phyloP scores from a whole-genome alignment of 2,113 vertebrate species.

The Pseudois nayaur region DNA sequence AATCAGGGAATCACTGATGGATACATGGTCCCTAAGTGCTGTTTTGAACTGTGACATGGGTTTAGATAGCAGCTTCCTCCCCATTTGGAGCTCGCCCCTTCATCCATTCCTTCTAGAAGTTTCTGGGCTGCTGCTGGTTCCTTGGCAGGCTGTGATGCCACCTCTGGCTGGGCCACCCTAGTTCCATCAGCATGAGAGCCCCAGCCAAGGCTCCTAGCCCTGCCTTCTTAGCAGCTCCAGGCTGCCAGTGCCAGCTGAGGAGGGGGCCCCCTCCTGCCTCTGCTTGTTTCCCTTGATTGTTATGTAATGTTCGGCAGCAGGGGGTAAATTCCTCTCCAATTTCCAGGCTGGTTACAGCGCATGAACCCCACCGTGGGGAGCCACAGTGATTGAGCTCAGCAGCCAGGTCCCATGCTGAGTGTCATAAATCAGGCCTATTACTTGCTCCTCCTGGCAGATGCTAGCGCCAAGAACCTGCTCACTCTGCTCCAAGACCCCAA shows the following conservation, averaged over 20 bases:
- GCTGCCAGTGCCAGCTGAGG: constrained; percentile 78
- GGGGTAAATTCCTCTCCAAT: constrained; percentile 90
- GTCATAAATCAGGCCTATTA: constrained; percentile 87
- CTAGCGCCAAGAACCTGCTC: constrained; percentile 75
- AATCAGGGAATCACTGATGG: neutral
- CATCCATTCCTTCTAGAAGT: neutral
- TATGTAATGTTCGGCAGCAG: constrained; percentile 88
- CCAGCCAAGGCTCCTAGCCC: constrained; percentile 71
- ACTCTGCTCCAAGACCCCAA: constrained; percentile 59
- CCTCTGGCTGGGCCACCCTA: neutral
- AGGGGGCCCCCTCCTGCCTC: constrained; percentile 82
- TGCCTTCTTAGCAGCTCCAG: constrained; percentile 71
- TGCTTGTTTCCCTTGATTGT: constrained; percentile 89
- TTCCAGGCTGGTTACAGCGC: constrained; percentile 84
- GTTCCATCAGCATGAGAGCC: constrained; percentile 58
- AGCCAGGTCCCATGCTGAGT: constrained; percentile 85
- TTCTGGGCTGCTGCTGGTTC: neutral
- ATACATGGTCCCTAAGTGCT: accelerated
- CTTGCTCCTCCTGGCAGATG: constrained; percentile 61
- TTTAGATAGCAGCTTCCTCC: neutral
- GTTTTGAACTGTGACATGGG: neutral
- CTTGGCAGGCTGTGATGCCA: neutral
- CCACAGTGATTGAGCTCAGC: constrained; percentile 85
- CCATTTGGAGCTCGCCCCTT: neutral
- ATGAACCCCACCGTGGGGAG: constrained; percentile 84